Base-by-base conservation (phyloP, 2,113 vertebrate genomes). In the Tretioscincus oriximinensis region DNA sequence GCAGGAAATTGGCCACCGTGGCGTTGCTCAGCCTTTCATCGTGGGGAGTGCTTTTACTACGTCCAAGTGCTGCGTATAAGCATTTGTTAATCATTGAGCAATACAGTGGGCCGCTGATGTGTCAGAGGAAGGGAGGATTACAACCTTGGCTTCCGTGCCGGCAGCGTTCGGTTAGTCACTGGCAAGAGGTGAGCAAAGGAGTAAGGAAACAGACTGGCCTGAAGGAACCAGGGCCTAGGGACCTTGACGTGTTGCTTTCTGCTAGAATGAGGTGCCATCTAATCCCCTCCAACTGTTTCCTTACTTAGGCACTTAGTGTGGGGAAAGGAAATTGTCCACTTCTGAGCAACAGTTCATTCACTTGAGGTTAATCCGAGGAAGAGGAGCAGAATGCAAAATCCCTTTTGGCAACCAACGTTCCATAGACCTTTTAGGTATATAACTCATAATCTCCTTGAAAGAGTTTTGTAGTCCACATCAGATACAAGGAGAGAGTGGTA, bases 21-120 rank as follows among this genome's bases (percentile, higher is more conserved):
- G 21, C 64, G 10, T 67, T 0, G 60, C 73, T 86, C 77, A 29
- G 82, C 74, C 63, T 67, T 73, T 76, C 76, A 76, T 82, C 10
- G 65, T 45, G 22, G 35, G 31, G 45, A 51, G 28, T 26, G 68
- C 61, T 73, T 64, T 49, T 49, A 31, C 68, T 41, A 7, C 29
- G 41, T 45, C 73, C 29, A 54, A 64, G 72, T 9, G 5, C 21
- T 22, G 24, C 24, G 64, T 8, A 22, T 47, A 41, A 64, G 47
- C 5, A 5, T 35, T 70, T 64, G 28, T 74, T 82, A 75, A 79
- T 84, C 82, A 64, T 3, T 68, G 65, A 22, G 58, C 61, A 68
- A 73, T 51, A 35, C 41, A 35, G 29, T 61, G 71, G 51, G 51
- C 47, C 61, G 63, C 54, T 69, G 73, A 69, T 79, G 71, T 22